Evolutionary conservation across 1,140 invertebrate genomes (phyloP).

Genomic region (Drosophila repleta): DNA sequence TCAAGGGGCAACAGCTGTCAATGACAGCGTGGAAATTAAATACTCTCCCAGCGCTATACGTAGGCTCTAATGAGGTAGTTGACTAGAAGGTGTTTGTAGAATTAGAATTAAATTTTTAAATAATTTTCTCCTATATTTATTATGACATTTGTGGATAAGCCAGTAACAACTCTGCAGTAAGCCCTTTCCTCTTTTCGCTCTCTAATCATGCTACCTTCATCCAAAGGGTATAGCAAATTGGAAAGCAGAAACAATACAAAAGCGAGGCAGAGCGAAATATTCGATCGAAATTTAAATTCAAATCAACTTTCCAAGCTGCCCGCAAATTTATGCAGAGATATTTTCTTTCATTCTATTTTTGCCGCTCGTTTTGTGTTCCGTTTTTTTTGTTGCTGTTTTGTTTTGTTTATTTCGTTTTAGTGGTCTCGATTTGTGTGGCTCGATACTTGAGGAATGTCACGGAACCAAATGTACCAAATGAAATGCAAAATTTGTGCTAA

Average conservation of each 20-base stretch:
- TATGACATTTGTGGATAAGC: too few relatives aligned
- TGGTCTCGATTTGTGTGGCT: slow-evolving; percentile 11
- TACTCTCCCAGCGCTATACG: background rate
- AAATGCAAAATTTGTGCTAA: slow-evolving; percentile 48
- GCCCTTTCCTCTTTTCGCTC: too few relatives aligned
- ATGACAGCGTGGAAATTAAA: background rate
- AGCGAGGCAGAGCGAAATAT: slow-evolving; percentile 32
- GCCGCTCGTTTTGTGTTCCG: background rate
- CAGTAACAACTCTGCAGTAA: too few relatives aligned
- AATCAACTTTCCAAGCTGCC: slow-evolving; percentile 48
- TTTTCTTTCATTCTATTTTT: slow-evolving; percentile 7
- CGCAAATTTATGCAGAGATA: slow-evolving; percentile 50
- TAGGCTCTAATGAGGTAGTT: background rate
- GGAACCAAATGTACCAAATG: slow-evolving; percentile 11
- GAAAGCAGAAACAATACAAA: slow-evolving; percentile 6
- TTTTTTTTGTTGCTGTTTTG: slow-evolving; percentile 7
- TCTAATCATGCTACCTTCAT: background rate
- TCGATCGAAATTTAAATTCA: slow-evolving; percentile 52
- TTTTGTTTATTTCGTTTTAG: too few relatives aligned
- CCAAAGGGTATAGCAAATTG: background rate
- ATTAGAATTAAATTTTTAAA: too few relatives aligned
- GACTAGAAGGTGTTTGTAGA: too few relatives aligned
- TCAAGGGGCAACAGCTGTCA: background rate
- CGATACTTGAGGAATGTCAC: slow-evolving; percentile 29
- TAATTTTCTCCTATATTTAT: too few relatives aligned